Conservation (phyloP, 64 coral and sea anemone species). For the Actinia tenebrosa region DNA sequence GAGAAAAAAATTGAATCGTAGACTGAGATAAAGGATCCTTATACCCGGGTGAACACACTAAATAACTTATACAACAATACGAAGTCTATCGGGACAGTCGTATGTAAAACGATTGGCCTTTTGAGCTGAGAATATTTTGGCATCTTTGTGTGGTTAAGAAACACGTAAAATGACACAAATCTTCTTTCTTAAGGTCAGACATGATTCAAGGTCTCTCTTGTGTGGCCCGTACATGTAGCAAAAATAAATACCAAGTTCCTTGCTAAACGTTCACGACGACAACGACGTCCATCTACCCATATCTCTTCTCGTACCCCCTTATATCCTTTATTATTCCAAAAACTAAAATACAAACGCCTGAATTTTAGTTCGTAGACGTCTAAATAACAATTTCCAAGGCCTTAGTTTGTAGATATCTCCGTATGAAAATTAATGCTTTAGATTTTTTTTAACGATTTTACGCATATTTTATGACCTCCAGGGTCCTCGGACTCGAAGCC, state of each 20-base stretch:
- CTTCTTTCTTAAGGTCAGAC: constrained; percentile 1
- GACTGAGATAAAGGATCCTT: background rate
- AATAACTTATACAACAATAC: background rate
- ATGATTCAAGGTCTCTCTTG: background rate
- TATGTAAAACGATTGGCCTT: constrained; percentile 4
- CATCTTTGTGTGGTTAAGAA: background rate
- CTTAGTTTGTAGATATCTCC: background rate
- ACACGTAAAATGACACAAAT: constrained; percentile 1
- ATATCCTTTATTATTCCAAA: no score
- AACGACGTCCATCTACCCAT: no score
- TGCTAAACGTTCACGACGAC: no score
- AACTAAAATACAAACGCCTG: no score
- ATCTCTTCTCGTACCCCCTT: no score
- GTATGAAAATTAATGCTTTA: background rate
- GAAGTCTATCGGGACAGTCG: background rate
- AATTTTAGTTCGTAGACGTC: no score
- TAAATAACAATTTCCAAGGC: background rate
- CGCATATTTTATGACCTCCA: background rate
- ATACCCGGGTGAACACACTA: background rate
- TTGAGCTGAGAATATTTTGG: background rate
- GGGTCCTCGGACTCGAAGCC: background rate
- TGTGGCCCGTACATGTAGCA: background rate
- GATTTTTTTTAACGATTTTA: background rate
- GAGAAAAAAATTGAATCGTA: background rate
- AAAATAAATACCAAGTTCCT: no score